Evolutionary conservation across 2,113 vertebrate species (phyloP).

Genomic region (Charadrius vociferus): DNA sequence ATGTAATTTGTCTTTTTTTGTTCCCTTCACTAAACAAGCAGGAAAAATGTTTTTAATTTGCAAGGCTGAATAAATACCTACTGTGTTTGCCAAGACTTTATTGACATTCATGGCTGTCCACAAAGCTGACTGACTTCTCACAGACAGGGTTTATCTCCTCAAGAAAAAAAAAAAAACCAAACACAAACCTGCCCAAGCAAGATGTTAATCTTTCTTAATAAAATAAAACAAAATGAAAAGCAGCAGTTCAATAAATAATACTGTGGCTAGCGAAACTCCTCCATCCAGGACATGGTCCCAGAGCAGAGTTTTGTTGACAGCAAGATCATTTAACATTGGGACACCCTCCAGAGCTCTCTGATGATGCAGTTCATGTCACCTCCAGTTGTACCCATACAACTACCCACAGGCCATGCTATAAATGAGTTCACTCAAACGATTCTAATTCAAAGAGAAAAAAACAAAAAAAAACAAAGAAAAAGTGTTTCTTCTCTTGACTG

Average conservation of each 20-base stretch:
- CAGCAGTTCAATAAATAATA: neutral
- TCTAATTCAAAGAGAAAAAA: neutral
- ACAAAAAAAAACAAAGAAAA: neutral
- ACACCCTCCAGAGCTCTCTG: neutral
- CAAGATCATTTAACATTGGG: neutral
- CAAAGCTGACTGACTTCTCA: conserved; percentile 48
- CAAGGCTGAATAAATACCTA: conserved; percentile 60
- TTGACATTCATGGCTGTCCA: conserved; percentile 44
- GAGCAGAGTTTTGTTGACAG: neutral
- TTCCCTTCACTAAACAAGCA: conserved; percentile 51
- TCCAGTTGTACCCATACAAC: neutral
- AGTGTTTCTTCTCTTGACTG: neutral
- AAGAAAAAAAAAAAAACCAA: neutral
- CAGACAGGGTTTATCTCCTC: conserved; percentile 19
- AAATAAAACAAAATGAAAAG: neutral
- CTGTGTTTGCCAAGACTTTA: conserved; percentile 52
- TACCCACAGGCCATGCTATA: neutral
- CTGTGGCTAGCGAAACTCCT: neutral
- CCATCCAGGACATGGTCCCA: neutral
- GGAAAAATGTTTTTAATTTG: conserved; percentile 68
- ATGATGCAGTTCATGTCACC: neutral
- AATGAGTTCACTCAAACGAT: neutral
- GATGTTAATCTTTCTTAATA: conserved; percentile 28
- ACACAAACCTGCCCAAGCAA: neutral
- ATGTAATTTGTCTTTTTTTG: conserved; percentile 58